Evolutionary conservation across 2,113 vertebrate genomes (phyloP).

Genomic region (Callipepla squamata): DNA sequence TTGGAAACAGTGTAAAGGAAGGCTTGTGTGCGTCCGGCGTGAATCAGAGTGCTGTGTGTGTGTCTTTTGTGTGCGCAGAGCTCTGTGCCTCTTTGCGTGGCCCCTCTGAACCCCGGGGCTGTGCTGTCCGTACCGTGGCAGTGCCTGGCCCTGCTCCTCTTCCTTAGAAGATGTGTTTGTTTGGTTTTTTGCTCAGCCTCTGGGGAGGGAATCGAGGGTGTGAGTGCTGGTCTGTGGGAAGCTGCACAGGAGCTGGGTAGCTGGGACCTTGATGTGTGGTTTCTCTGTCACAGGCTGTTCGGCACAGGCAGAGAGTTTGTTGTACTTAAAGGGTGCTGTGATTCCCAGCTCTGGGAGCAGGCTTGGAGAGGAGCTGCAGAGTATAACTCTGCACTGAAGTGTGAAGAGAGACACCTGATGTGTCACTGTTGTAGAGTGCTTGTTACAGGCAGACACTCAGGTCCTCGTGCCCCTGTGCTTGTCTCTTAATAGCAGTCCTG

Average conservation of each 20-base stretch:
- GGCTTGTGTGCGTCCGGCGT: neutral
- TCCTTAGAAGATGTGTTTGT: neutral
- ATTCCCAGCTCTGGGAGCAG: neutral
- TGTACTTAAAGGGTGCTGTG: neutral
- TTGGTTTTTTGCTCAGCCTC: neutral
- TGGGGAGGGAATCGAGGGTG: neutral
- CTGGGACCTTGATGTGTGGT: neutral
- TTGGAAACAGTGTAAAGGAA: constrained; percentile 16
- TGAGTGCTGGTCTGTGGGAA: neutral
- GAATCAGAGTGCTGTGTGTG: constrained; percentile 9
- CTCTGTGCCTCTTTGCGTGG: neutral
- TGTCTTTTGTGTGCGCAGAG: neutral
- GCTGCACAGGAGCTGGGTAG: neutral
- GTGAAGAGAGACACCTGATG: neutral
- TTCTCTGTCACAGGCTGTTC: neutral
- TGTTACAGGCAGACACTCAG: rapidly evolving
- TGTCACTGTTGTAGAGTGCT: rapidly evolving
- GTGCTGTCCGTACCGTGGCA: rapidly evolving
- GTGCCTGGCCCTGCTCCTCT: neutral
- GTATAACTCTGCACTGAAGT: neutral
- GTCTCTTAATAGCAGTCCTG: neutral
- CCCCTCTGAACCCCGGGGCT: neutral
- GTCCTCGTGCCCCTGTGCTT: rapidly evolving
- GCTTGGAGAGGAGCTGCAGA: neutral
- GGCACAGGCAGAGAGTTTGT: neutral